Conservation (phyloP, 92 coral and sea anemone species). For the Zoanthus sociatus region DNA sequence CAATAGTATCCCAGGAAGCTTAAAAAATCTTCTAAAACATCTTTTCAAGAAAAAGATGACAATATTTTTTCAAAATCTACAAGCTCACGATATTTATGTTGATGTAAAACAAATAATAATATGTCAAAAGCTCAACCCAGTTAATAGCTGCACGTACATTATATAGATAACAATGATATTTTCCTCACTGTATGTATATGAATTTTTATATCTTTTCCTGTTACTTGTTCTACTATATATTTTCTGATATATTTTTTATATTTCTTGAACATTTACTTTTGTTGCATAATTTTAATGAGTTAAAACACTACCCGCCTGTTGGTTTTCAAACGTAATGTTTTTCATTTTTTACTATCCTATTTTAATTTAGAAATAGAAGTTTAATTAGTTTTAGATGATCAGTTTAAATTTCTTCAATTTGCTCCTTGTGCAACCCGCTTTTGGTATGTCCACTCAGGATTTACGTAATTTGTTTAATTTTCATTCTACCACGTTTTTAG, state of each 20-base stretch:
- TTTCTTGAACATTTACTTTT: not conserved
- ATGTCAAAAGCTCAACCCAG: not conserved
- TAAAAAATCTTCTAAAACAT: constrained; percentile 12
- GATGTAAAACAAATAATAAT: not conserved
- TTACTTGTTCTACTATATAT: not conserved
- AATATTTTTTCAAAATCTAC: not conserved
- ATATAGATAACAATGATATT: not conserved
- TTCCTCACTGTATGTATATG: not conserved
- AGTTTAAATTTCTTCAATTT: too few relatives aligned
- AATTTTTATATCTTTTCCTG: not conserved
- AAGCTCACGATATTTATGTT: constrained; percentile 2
- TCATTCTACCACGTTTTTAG: too few relatives aligned
- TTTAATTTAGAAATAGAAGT: too few relatives aligned
- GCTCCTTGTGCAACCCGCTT: too few relatives aligned
- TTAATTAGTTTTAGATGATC: too few relatives aligned
- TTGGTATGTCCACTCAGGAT: too few relatives aligned
- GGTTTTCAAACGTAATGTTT: too few relatives aligned
- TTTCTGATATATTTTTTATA: not conserved
- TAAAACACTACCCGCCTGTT: constrained; percentile 1
- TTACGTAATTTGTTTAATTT: too few relatives aligned
- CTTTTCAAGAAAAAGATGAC: constrained; percentile 16
- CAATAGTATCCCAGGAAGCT: constrained; percentile 19
- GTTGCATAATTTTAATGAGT: constrained; percentile 4
- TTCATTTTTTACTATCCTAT: too few relatives aligned
- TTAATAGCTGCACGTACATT: not conserved